These are phyloP conservation scores for Plagiodera versicolora DNA, from an alignment of 2,888 invertebrate species.

Conservation along the genomic window DNA sequence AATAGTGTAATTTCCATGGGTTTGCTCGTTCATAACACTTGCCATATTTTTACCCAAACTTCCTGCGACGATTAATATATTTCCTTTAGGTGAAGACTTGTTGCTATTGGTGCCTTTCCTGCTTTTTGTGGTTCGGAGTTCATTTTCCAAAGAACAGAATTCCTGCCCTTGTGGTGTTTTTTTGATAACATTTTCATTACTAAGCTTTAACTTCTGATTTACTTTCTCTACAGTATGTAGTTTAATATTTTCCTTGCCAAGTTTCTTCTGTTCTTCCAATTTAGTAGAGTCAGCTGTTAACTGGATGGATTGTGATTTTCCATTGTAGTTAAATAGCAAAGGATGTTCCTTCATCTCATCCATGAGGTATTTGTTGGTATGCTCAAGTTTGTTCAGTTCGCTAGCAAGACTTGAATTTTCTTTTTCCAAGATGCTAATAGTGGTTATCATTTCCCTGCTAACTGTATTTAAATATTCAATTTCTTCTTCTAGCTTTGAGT, in stretches of 20 bases:
- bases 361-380: neutral
- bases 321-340: neutral
- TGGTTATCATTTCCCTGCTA: slow-evolving; percentile 2
- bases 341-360: neutral
- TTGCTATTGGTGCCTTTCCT: neutral
- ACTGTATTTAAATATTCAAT: neutral
- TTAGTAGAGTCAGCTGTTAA: neutral
- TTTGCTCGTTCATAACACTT: slow-evolving; percentile 3
- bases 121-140: neutral
- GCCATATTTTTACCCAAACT: neutral
- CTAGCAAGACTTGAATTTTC: slow-evolving; percentile 4
- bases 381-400: neutral
- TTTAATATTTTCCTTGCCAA: neutral
- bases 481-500: neutral
- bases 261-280: slow-evolving; percentile 2
- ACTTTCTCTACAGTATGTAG: neutral
- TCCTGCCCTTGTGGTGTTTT: neutral
- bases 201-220: neutral
- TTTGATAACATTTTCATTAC: neutral
- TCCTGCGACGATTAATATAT: slow-evolving; percentile 1
- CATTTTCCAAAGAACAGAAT: neutral
- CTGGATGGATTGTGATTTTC: neutral
- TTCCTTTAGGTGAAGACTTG: slow-evolving; percentile 3
- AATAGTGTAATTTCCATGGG: neutral
- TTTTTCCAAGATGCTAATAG: slow-evolving; percentile 3